phyloP scores from a whole-genome alignment of 2,888 invertebrate species.

The Trichopria drosophilae region DNA sequence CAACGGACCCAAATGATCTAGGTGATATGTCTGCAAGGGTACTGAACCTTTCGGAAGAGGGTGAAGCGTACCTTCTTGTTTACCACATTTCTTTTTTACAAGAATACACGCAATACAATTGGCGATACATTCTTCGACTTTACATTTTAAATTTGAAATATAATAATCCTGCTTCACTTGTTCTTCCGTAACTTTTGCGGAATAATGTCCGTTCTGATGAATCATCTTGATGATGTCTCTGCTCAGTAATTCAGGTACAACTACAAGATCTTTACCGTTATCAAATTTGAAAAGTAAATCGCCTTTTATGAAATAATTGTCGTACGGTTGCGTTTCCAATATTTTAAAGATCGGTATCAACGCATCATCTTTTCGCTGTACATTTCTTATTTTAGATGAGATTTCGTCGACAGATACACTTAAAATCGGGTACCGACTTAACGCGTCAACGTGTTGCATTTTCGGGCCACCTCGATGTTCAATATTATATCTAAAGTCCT shows the following conservation, averaged over 20 bases:
- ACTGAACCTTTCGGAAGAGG: constrained; percentile 12
- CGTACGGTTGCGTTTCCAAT: not conserved
- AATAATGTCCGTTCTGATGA: constrained; percentile 26
- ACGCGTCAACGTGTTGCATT: constrained; percentile 23
- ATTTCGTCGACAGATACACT: not conserved
- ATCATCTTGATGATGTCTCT: constrained; percentile 10
- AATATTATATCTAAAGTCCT: constrained; percentile 16
- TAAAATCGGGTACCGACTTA: constrained; percentile 18
- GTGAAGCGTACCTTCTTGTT: constrained; percentile 22
- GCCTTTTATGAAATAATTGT: constrained; percentile 13
- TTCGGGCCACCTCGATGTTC: constrained; percentile 13
- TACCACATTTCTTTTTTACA: constrained; percentile 22
- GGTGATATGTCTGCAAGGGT: constrained; percentile 17
- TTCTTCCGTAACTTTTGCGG: constrained; percentile 8
- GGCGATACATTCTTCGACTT: constrained; percentile 18
- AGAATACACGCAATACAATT: constrained; percentile 30
- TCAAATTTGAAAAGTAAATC: constrained; percentile 2
- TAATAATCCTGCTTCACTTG: constrained; percentile 23
- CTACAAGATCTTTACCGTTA: constrained; percentile 13
- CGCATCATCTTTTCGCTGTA: not conserved
- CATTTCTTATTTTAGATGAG: constrained; percentile 1
- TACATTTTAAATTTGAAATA: constrained; percentile 22
- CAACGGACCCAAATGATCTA: constrained; percentile 28
- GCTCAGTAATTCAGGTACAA: constrained; percentile 17
- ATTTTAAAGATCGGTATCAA: not conserved